phyloP scores from a whole-genome alignment of 2,113 vertebrate genomes.

The Prolemur simus region DNA sequence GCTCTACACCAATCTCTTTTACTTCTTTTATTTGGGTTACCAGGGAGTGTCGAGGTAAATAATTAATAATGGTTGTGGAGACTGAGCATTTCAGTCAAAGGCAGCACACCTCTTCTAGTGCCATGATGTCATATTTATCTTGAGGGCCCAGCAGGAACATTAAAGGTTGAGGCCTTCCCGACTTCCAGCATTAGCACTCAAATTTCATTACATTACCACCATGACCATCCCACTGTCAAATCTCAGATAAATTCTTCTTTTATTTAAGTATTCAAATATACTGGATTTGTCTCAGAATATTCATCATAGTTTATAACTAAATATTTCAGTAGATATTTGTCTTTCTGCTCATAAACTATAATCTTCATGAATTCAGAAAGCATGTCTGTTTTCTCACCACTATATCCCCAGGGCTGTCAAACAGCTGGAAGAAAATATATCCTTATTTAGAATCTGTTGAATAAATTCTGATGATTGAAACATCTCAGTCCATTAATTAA shows the following conservation, averaged over 20 bases:
- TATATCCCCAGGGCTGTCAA: background rate
- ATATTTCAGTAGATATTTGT: background rate
- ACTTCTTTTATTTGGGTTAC: background rate
- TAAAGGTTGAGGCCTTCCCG: background rate
- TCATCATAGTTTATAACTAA: background rate
- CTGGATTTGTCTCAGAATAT: background rate
- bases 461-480: slow-evolving; percentile 29
- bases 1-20: background rate
- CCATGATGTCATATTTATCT: background rate
- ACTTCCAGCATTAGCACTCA: background rate
- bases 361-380: background rate
- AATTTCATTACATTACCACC: background rate
- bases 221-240: background rate
- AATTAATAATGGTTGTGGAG: background rate
- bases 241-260: background rate
- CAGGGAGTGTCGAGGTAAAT: background rate
- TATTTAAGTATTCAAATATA: background rate
- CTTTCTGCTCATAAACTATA: background rate
- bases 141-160: background rate
- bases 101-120: background rate
- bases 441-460: background rate
- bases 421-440: slow-evolving; percentile 15
- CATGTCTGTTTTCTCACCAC: background rate
- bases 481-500: background rate
- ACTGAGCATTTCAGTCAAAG: background rate